These are phyloP conservation scores for Euwallacea similis DNA, from an alignment of 1,140 invertebrate species.

Conservation along the genomic window DNA sequence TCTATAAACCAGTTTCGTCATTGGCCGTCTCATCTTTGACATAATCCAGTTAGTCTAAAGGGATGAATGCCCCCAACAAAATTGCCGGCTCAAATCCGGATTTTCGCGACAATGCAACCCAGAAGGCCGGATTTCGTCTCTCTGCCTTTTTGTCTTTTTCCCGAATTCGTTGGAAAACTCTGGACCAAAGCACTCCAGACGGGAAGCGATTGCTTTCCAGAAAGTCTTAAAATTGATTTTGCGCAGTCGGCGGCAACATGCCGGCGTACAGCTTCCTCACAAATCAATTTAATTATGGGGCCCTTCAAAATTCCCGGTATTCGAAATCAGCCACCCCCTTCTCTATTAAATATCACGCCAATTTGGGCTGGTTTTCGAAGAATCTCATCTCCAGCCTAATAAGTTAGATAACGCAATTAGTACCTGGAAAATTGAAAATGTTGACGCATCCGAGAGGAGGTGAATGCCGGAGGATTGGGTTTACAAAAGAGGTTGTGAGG, in stretches of 20 bases:
- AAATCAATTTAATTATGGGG: slow-evolving; percentile 20
- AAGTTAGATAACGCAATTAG: slow-evolving; percentile 20
- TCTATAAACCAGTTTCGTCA: not conserved
- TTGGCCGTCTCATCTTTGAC: not conserved
- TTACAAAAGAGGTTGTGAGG: not conserved
- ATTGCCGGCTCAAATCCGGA: not conserved
- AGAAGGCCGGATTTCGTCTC: too few species aligned
- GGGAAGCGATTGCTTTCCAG: too few species aligned
- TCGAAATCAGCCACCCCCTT: slow-evolving; percentile 12
- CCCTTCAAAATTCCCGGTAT: not conserved
- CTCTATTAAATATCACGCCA: slow-evolving; percentile 23
- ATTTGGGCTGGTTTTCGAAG: slow-evolving; percentile 15
- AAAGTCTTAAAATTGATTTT: too few species aligned
- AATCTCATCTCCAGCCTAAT: slow-evolving; percentile 21
- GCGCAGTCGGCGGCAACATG: too few species aligned
- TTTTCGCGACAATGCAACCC: not conserved
- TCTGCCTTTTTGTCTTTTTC: too few species aligned
- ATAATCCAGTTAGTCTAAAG: not conserved
- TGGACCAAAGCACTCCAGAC: too few species aligned
- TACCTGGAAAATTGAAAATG: slow-evolving; percentile 8
- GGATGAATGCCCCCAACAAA: slow-evolving; percentile 1
- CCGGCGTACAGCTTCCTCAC: not conserved
- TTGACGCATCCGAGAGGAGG: not conserved
- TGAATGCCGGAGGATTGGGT: slow-evolving; percentile 8
- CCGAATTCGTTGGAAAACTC: too few species aligned